These are phyloP conservation scores for Reticulitermes speratus DNA, from an alignment of 1,140 invertebrate species.

Conservation along the genomic window DNA sequence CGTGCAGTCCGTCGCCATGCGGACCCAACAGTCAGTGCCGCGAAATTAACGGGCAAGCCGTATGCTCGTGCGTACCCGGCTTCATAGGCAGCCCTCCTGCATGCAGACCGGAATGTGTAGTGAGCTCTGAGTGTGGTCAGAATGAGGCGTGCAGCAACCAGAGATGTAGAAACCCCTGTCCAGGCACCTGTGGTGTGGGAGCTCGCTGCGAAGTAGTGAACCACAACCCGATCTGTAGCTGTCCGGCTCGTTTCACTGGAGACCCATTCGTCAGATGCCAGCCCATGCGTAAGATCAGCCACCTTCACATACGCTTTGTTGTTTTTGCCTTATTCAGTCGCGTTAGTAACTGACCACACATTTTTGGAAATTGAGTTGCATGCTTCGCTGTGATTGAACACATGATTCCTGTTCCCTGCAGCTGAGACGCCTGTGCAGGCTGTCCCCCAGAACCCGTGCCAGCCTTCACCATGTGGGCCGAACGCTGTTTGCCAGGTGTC, in stretches of 20 bases:
- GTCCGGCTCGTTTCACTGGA: slow-evolving; percentile 56
- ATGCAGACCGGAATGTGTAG: slow-evolving; percentile 67
- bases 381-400: slow-evolving; percentile 50
- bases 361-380: background rate
- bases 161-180: slow-evolving; percentile 68
- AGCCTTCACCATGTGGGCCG: slow-evolving; percentile 56
- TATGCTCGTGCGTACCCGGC: slow-evolving; percentile 61
- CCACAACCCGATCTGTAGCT: slow-evolving; percentile 64
- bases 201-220: slow-evolving; percentile 65
- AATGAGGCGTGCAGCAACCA: slow-evolving; percentile 65
- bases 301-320: too few species aligned
- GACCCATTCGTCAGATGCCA: slow-evolving; percentile 54
- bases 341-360: background rate
- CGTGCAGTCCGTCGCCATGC: slow-evolving; percentile 63
- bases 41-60: slow-evolving; percentile 57
- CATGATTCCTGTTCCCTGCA: background rate
- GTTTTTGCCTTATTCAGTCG: background rate
- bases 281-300: slow-evolving; percentile 33
- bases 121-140: slow-evolving; percentile 61
- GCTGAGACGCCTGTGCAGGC: slow-evolving; percentile 39
- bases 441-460: slow-evolving; percentile 51
- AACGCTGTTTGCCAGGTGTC: slow-evolving; percentile 54
- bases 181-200: slow-evolving; percentile 63
- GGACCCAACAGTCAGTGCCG: slow-evolving; percentile 65
- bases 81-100: slow-evolving; percentile 61